Evolutionary conservation across 1,140 invertebrate species (phyloP).

Genomic region (Drosophila triauraria): DNA sequence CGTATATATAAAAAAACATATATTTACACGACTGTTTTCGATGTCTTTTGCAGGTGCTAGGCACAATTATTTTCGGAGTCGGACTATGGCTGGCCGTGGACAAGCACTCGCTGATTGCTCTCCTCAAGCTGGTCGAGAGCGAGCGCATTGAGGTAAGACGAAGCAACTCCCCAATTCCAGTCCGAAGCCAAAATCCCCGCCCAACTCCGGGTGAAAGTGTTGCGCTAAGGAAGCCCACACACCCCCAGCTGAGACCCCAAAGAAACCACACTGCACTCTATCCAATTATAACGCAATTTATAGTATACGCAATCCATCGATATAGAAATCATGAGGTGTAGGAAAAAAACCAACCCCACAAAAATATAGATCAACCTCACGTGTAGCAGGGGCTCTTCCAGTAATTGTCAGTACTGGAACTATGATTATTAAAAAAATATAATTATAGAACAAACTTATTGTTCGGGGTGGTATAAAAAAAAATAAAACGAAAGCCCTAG

Average conservation of each 20-base stretch:
- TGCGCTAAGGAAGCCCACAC: constrained; percentile 13
- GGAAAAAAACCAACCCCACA: constrained; percentile 33
- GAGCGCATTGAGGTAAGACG: constrained; percentile 87
- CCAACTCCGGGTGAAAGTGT: constrained; percentile 52
- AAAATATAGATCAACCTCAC: constrained; percentile 34
- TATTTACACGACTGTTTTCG: constrained; percentile 17
- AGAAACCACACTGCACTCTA: constrained; percentile 22
- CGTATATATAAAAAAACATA: background rate
- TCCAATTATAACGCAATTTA: constrained; percentile 50
- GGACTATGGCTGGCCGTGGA: constrained; percentile 92
- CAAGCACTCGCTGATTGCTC: constrained; percentile 88
- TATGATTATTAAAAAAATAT: constrained; percentile 46
- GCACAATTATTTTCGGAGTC: constrained; percentile 89
- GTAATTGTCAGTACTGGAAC: constrained; percentile 27
- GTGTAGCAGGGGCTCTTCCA: constrained; percentile 37
- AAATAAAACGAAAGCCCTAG: constrained; percentile 16
- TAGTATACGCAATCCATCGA: constrained; percentile 42
- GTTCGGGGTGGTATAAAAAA: background rate
- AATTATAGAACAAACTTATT: constrained; percentile 44
- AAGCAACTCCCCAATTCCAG: constrained; percentile 10
- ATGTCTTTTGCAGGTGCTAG: constrained; percentile 87
- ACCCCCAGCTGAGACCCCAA: constrained; percentile 29
- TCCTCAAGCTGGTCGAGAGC: constrained; percentile 87
- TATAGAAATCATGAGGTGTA: constrained; percentile 9
- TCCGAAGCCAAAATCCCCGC: background rate